phyloP scores from a whole-genome alignment of 2,888 invertebrate species.

The Lithophane socia region DNA sequence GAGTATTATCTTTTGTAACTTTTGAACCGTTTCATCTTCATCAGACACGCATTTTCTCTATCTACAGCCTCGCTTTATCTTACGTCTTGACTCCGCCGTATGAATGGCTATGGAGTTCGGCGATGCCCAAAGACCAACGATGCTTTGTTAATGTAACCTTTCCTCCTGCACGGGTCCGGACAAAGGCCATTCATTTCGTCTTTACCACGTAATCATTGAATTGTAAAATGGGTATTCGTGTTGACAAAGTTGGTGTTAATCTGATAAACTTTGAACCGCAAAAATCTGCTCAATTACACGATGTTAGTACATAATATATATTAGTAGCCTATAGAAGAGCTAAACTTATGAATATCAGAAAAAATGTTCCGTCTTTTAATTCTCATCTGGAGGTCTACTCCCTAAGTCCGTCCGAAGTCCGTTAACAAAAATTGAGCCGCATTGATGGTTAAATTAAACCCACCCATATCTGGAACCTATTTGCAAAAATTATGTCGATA shows the following conservation, averaged over 20 bases:
- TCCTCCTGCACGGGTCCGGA: conserved; percentile 57
- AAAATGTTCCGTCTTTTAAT: neutral
- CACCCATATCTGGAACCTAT: neutral
- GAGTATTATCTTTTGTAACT: neutral
- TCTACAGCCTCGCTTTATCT: conserved; percentile 30
- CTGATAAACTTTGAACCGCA: conserved; percentile 26
- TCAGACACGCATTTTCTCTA: neutral
- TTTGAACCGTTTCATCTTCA: neutral
- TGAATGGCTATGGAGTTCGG: conserved; percentile 51
- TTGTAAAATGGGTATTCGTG: conserved; percentile 58
- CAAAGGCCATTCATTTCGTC: conserved; percentile 59
- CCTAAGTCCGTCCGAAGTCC: too few relatives aligned
- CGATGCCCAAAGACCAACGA: conserved; percentile 69
- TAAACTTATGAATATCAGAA: neutral
- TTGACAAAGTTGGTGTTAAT: conserved; percentile 56
- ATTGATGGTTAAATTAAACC: neutral
- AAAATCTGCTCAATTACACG: conserved; percentile 21
- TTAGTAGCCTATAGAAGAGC: neutral
- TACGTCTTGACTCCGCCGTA: conserved; percentile 23
- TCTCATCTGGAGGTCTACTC: neutral
- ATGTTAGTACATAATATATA: neutral
- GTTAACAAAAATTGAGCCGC: too few relatives aligned
- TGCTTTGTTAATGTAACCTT: conserved; percentile 71
- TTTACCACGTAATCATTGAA: conserved; percentile 56
- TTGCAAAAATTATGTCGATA: neutral